Percentiles rank a stretch among this genome's conserved stretches.
phyloP scores from a whole-genome alignment of 2,113 vertebrate species.

The Tonatia bakeri region DNA sequence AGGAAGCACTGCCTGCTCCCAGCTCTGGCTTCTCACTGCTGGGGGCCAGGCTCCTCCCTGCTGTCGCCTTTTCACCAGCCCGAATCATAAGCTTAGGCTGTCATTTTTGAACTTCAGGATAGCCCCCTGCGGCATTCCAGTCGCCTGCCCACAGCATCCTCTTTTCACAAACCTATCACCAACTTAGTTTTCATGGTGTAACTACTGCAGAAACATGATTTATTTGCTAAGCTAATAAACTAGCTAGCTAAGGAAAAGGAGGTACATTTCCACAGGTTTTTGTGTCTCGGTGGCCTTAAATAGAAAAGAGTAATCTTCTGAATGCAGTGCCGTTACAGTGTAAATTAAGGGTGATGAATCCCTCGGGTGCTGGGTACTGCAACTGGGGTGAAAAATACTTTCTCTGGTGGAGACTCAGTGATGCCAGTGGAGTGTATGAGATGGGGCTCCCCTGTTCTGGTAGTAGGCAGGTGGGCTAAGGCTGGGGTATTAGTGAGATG shows the following conservation, averaged over 20 bases:
- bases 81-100: background rate
- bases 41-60: background rate
- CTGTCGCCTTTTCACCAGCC: background rate
- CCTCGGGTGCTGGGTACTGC: background rate
- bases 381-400: background rate
- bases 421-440: background rate
- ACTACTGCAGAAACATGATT: background rate
- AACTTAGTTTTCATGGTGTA: background rate
- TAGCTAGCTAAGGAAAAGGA: constrained; percentile 36
- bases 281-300: background rate
- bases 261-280: background rate
- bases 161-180: background rate
- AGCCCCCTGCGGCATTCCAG: background rate
- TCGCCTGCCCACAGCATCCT: accelerated
- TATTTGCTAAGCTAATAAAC: background rate
- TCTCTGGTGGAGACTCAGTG: background rate
- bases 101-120: constrained; percentile 23
- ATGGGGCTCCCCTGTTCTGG: background rate
- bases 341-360: background rate
- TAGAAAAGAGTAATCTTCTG: background rate
- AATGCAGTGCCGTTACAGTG: background rate
- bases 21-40: background rate
- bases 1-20: background rate
- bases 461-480: background rate
- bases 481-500: constrained; percentile 34